Evolutionary conservation across 1,140 invertebrate species (phyloP), one percentile per base, ranked within the genome.

Genomic region (Hyposmocoma kahamanoa): DNA sequence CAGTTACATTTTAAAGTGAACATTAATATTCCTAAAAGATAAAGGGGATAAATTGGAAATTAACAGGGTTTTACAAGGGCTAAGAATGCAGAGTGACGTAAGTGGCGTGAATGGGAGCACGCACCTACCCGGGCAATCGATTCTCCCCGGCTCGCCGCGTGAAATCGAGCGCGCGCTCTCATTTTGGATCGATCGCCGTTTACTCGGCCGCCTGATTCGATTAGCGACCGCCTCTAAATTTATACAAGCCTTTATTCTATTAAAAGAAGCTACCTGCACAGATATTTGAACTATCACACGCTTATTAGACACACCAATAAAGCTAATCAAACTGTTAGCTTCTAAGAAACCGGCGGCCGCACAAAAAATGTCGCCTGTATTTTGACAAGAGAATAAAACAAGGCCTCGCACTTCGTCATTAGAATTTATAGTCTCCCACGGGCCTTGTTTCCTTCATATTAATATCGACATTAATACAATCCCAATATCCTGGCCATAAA

Each of bases 401-500:
- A 41, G 38, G n/a, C 52, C 49, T 32, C 43, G 53, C 61, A 69
- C 53, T 70, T 50, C 50, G 66, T 68, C 69, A 66, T 65, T 53
- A 41, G 21, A 79, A 83, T 85, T 85, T 83, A 85, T 78, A 65
- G 54, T 59, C 59, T 56, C 62, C 63, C 60, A 63, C 63, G 51
- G 61, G 50, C 62, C 53, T 53, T 62, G 69, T 70, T 78, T 76
- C 67, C 69, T 71, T 47, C 44, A 72, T 80, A 85, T 83, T 84
- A 83, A 83, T 82, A 82, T 84, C 64, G 67, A 80, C 77, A 72
- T 80, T 81, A 81, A 81, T 78, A 62, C 64, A 66, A 67, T 80
- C 70, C 74, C 79, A 79, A 85, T 85, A 81, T 76, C 73, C 75
- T 78, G 67, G 47, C 72, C 62, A 71, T 84, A 82, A 82, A 85